Evolutionary conservation across 2,797 vertebrate species (phyloP).

Genomic region (Masticophis lateralis): DNA sequence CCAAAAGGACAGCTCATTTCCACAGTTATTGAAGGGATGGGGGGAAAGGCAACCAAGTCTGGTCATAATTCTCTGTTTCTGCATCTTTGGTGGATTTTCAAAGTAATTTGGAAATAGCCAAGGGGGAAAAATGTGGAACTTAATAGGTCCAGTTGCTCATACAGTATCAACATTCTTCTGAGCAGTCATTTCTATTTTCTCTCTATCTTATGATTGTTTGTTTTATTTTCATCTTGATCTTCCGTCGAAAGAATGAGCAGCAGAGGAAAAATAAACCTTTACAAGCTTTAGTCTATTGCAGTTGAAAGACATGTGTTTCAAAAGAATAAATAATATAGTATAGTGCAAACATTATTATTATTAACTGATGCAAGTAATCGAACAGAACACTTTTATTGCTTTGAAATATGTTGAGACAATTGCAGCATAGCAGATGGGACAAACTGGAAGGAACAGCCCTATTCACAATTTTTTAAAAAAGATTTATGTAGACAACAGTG

Average conservation of each 20-base stretch:
- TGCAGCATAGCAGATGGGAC: background rate
- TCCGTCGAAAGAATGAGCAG: background rate
- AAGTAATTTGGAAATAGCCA: background rate
- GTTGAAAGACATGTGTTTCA: background rate
- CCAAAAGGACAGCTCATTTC: background rate
- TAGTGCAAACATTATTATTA: background rate
- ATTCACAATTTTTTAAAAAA: background rate
- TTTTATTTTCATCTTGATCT: background rate
- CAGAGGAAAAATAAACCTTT: background rate
- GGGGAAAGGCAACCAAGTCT: background rate
- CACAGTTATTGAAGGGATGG: background rate
- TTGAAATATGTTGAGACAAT: background rate
- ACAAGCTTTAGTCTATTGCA: background rate
- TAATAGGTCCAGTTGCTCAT: background rate
- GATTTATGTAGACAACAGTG: background rate
- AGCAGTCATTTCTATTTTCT: background rate
- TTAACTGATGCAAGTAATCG: background rate
- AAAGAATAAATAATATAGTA: background rate
- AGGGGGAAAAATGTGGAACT: background rate
- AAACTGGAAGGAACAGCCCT: background rate
- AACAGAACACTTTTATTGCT: background rate
- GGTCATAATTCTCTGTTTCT: background rate
- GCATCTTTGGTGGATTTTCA: background rate
- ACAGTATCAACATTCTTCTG: too few species aligned
- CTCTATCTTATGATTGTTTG: background rate